Evolutionary conservation across 2,113 vertebrate species (phyloP).

Genomic region (Echinops telfairi): DNA sequence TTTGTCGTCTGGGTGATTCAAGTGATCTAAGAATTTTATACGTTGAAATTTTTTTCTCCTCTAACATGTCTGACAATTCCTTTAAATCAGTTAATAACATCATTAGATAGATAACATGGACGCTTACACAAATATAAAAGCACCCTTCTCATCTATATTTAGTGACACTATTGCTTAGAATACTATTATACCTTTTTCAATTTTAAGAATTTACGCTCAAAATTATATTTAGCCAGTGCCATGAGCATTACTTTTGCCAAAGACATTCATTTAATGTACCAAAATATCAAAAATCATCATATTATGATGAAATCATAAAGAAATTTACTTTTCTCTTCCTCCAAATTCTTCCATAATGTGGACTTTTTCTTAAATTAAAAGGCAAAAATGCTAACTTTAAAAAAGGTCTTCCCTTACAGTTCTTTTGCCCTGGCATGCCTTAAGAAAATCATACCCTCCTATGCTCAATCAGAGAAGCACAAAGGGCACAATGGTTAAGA

Average conservation of each 20-base stretch:
- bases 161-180: neutral
- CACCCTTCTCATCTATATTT: slow-evolving; percentile 19
- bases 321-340: neutral
- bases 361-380: neutral
- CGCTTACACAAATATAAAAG: neutral
- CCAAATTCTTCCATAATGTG: neutral
- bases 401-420: neutral
- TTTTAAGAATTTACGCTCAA: slow-evolving; percentile 28
- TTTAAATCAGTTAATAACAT: slow-evolving; percentile 12
- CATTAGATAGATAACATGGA: neutral
- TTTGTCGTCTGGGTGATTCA: slow-evolving; percentile 61
- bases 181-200: neutral
- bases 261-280: neutral
- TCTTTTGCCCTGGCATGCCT: slow-evolving; percentile 9
- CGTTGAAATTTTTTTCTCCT: slow-evolving; percentile 5
- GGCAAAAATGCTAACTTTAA: neutral
- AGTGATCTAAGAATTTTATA: slow-evolving; percentile 21
- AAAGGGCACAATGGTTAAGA: neutral
- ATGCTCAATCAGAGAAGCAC: neutral
- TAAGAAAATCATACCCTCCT: neutral
- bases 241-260: neutral
- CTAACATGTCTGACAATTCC: neutral
- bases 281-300: slow-evolving; percentile 42
- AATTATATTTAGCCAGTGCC: neutral
- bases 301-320: neutral